Conservation (phyloP, 2,113 vertebrate genomes). For the Bos javanicus region DNA sequence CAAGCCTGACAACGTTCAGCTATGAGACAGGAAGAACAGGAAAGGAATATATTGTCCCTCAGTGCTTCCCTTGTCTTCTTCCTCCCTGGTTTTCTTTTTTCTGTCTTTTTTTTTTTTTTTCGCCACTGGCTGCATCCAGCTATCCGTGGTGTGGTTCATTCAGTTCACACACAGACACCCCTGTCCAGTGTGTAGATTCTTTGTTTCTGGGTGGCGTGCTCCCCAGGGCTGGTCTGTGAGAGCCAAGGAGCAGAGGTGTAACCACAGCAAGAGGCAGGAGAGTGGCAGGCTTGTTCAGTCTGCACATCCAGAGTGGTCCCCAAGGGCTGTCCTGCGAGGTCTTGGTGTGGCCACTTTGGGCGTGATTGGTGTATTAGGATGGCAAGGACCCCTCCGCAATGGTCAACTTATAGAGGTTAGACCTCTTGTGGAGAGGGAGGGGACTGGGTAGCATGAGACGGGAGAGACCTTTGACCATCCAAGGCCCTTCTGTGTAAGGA, state of each 20-base stretch:
- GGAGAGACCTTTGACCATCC: background rate
- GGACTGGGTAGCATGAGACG: background rate
- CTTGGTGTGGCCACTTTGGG: background rate
- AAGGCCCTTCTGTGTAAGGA: background rate
- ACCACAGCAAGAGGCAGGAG: background rate
- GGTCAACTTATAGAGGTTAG: background rate
- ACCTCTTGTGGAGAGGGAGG: background rate
- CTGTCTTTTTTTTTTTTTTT: background rate
- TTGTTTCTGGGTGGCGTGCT: background rate
- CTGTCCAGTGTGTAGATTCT: background rate
- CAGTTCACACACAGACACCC: background rate
- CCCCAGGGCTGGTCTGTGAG: background rate
- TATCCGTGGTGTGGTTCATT: background rate
- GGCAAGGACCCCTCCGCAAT: background rate
- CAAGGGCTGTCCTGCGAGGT: background rate
- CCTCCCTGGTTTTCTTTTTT: background rate
- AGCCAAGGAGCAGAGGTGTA: background rate
- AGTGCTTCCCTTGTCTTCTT: background rate
- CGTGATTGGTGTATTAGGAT: background rate
- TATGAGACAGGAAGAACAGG: background rate
- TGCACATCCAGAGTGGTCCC: no score
- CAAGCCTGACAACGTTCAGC: background rate
- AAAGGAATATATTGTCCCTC: background rate
- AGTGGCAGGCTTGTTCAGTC: background rate
- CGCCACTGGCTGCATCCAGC: background rate